A percentile compares a stretch with the other conserved stretches of the same genome.
phyloP scores from a whole-genome alignment of 2,797 vertebrate species.

The Smutsia gigantea region DNA sequence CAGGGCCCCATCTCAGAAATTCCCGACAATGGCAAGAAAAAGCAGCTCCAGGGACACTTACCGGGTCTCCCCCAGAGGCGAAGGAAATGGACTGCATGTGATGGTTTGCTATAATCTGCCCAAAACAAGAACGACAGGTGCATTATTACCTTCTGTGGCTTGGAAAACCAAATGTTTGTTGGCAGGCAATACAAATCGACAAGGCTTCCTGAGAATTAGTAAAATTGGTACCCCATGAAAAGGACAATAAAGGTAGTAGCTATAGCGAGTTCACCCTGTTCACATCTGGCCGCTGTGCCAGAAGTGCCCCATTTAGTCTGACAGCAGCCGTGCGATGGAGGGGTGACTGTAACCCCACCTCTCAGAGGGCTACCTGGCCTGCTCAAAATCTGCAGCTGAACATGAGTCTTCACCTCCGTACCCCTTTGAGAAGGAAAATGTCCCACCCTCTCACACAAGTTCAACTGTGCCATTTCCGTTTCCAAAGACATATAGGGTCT shows the following conservation, averaged over 20 bases:
- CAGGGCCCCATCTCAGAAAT: background rate
- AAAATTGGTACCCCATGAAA: background rate
- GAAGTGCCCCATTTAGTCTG: background rate
- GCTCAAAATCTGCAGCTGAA: no score
- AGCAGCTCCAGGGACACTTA: conserved; percentile 86
- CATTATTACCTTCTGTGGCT: background rate
- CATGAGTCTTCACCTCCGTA: background rate
- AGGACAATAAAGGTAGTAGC: no score
- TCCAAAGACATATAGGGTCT: background rate
- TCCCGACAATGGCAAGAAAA: background rate
- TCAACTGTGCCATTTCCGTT: no score
- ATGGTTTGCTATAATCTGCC: conserved; percentile 98
- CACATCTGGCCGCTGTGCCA: background rate
- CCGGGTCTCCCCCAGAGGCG: conserved; percentile 97
- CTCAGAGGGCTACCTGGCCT: background rate
- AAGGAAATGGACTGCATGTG: conserved; percentile 99
- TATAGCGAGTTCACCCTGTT: background rate
- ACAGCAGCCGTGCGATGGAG: background rate
- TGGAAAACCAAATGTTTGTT: background rate
- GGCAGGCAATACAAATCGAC: background rate
- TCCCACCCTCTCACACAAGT: background rate
- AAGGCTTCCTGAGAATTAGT: background rate
- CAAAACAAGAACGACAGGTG: conserved; percentile 62
- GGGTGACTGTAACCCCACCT: background rate
- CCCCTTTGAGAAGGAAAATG: background rate